A percentile compares a stretch with the other conserved stretches of the same genome.
These are phyloP conservation scores for Pseudorhiza aurosa DNA, from an alignment of 30 jellyfish, hydroid and myxozoan species.

Conservation along the genomic window DNA sequence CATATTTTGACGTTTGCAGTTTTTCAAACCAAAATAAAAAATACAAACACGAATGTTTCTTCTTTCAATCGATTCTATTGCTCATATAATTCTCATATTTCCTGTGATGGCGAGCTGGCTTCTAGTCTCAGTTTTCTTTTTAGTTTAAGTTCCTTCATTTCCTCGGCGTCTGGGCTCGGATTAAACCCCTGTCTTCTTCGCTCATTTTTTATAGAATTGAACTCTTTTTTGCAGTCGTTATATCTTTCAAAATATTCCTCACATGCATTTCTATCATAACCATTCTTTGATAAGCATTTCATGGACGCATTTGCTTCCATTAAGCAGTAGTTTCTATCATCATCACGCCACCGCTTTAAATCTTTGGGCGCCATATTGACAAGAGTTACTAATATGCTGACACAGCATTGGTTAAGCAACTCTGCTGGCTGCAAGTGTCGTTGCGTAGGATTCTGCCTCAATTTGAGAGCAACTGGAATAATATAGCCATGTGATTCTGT, in stretches of 20 bases:
- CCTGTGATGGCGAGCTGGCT: too few species aligned
- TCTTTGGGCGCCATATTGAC: slow-evolving; percentile 60
- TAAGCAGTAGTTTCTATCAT: slow-evolving; percentile 73
- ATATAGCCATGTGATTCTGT: too few species aligned
- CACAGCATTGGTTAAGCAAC: not conserved
- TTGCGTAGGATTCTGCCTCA: too few species aligned
- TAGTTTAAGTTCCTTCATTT: slow-evolving; percentile 30
- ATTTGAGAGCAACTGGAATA: too few species aligned
- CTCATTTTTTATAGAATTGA: slow-evolving; percentile 73
- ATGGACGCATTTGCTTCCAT: slow-evolving; percentile 91
- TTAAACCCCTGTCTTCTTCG: slow-evolving; percentile 85
- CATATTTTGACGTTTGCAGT: too few species aligned
- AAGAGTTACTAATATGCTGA: not conserved
- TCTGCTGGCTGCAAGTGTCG: too few species aligned
- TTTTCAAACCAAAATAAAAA: too few species aligned
- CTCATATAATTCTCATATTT: too few species aligned
- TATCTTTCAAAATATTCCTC: slow-evolving; percentile 74
- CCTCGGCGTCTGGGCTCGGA: slow-evolving; percentile 86
- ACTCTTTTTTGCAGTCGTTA: slow-evolving; percentile 75
- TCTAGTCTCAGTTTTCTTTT: slow-evolving; percentile 3
- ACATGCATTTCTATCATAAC: slow-evolving; percentile 71
- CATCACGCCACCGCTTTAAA: slow-evolving; percentile 52
- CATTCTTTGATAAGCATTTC: slow-evolving; percentile 74
- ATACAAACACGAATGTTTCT: too few species aligned
- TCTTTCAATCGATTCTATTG: not conserved